phyloP scores from a whole-genome alignment of 2,113 vertebrate genomes.

The Paradoxurus hermaphroditus region DNA sequence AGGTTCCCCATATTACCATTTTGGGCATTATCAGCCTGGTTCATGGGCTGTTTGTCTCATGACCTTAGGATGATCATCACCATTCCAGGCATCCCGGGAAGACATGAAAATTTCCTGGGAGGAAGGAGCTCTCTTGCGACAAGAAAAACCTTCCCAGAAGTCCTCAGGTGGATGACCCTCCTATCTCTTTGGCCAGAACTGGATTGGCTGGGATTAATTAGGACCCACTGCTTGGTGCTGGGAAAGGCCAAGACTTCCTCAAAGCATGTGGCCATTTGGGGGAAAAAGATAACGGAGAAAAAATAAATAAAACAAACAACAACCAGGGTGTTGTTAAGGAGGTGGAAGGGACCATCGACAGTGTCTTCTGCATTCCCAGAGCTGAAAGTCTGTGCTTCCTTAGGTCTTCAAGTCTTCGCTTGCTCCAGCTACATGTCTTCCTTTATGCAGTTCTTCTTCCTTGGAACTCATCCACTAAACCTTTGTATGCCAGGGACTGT shows the following conservation, averaged over 20 bases:
- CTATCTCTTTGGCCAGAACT: not conserved
- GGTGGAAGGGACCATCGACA: not conserved
- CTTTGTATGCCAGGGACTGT: not conserved
- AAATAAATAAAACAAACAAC: not conserved
- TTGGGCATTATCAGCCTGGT: not conserved
- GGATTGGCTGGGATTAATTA: not conserved
- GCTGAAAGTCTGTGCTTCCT: not conserved
- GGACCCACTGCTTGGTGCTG: not conserved
- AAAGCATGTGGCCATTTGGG: not conserved
- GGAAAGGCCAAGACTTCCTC: not conserved
- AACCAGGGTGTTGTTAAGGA: not conserved
- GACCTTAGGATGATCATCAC: not conserved
- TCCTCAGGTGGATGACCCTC: not conserved
- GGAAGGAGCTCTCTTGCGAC: not conserved
- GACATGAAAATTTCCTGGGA: not conserved
- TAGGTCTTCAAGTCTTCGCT: not conserved
- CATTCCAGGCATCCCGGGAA: not conserved
- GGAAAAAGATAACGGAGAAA: not conserved
- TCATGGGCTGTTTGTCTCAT: not conserved
- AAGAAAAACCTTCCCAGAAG: not conserved
- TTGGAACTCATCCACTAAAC: not conserved
- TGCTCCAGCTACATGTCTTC: not conserved
- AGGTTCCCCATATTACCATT: not conserved
- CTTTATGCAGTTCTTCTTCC: not conserved
- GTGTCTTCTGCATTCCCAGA: not conserved